Evolutionary conservation across 2,888 invertebrate species (phyloP), one percentile per base, ranked within the genome.

Genomic region (Sicus ferrugineus): DNA sequence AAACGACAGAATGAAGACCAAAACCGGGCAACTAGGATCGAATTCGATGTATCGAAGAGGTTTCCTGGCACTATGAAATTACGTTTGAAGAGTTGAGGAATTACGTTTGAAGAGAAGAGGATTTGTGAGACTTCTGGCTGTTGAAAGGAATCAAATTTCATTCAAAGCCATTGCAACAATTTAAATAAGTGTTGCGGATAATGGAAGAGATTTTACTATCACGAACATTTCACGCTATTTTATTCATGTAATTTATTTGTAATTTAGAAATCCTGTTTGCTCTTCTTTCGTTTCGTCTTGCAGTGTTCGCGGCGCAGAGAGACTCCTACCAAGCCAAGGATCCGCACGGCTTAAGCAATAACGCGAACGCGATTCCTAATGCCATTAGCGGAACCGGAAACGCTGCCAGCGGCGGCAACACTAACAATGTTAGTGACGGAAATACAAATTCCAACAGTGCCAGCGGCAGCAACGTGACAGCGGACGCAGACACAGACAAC

Each of bases 281-380:
- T 19, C 54, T 38, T 9, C 26, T n/a, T n/a, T n/a, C n/a, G n/a
- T n/a, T n/a, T n/a, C n/a, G n/a, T n/a, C n/a, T n/a, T 52, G 19
- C 74, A 84, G 84, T 79, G 72, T 70, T 79, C 50, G 83, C 83
- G 69, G 83, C 85, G 68, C 85, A 85, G 76, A 81, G 85, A 62
- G 84, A 85, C 72, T 79, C 82, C 34, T 78, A 79, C 68, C 85
- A 84, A 70, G 78, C 81, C 67, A 84, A 85, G 76, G 83, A 84
- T 74, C 72, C 79, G 72, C 79, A 76, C 75, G 69, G 75, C 56
- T 70, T 74, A 76, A 74, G 75, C 73, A 73, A 74, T 71, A 80
- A 81, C 73, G 74, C 73, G 65, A 81, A 81, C 77, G 80, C 78
- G 69, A 77, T 82, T 73, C 78, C 76, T 66, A 79, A 75, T 71